Percentiles rank a stretch among this genome's conserved stretches.
Evolutionary conservation across 1,140 invertebrate genomes (phyloP).

Genomic region (Augochlora pura): DNA sequence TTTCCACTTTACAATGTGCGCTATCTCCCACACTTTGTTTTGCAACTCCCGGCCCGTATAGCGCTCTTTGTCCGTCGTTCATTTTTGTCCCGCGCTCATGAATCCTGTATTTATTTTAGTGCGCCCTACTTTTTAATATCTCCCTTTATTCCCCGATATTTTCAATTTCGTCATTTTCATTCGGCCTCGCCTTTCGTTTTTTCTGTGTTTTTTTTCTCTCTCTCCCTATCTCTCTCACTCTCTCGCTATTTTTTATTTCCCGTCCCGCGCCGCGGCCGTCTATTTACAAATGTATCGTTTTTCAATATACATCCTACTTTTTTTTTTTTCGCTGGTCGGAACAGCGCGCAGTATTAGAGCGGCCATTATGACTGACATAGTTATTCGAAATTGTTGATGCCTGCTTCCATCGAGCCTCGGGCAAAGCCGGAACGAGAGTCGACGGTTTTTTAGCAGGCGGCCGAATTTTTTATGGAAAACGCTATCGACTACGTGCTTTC

Average conservation of each 20-base stretch:
- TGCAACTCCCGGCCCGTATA: neutral
- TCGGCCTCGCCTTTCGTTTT: neutral
- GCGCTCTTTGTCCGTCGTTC: neutral
- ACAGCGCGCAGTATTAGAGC: neutral
- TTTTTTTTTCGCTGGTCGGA: neutral
- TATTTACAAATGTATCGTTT: neutral
- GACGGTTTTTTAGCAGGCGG: too few species aligned
- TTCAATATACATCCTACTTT: neutral
- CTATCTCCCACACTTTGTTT: neutral
- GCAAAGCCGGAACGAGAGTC: too few species aligned
- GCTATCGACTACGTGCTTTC: too few species aligned
- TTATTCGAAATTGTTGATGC: neutral
- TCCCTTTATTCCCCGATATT: neutral
- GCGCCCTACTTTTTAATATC: slow-evolving; percentile 24
- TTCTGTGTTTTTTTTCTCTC: too few species aligned
- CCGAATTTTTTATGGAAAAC: too few species aligned
- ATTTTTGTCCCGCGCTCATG: neutral
- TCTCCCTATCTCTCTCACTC: too few species aligned
- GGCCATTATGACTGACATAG: neutral
- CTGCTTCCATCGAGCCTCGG: too few species aligned
- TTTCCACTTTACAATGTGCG: slow-evolving; percentile 1
- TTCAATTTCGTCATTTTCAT: slow-evolving; percentile 12
- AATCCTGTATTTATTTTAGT: slow-evolving; percentile 22
- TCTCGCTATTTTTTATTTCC: too few species aligned
- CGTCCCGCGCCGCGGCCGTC: neutral